Percentiles rank a stretch among this genome's conserved stretches.
Evolutionary conservation across 2,888 invertebrate species (phyloP).

Genomic region (Automeris io): DNA sequence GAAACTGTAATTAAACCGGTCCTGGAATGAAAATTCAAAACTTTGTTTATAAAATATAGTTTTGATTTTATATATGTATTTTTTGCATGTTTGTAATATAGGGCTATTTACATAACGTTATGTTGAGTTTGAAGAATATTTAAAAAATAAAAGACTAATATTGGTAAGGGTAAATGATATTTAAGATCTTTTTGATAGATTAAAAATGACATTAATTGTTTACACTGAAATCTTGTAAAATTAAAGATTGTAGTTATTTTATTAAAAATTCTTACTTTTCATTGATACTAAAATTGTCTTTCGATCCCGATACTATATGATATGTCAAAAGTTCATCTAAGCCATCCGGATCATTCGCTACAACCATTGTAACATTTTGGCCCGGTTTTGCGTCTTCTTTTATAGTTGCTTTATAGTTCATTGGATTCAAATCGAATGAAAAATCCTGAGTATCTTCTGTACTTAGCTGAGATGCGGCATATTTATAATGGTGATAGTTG

Average conservation of each 20-base stretch:
- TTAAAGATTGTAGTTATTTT: background rate
- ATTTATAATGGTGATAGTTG: slow-evolving; percentile 79
- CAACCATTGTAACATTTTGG: slow-evolving; percentile 81
- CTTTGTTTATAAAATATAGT: too few species aligned
- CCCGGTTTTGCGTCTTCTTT: slow-evolving; percentile 83
- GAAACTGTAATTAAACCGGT: slow-evolving; percentile 84
- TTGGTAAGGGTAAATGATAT: background rate
- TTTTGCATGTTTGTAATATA: too few species aligned
- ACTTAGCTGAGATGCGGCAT: slow-evolving; percentile 45
- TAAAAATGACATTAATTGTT: background rate
- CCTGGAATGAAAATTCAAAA: slow-evolving; percentile 45
- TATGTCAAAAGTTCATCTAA: slow-evolving; percentile 82
- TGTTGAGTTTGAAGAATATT: too few species aligned
- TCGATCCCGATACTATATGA: slow-evolving; percentile 83
- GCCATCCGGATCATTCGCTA: slow-evolving; percentile 88
- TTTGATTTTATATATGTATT: too few species aligned
- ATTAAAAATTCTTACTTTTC: slow-evolving; percentile 71
- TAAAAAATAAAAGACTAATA: too few species aligned
- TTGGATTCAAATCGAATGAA: slow-evolving; percentile 79
- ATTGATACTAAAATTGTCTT: slow-evolving; percentile 87
- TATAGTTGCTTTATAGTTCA: slow-evolving; percentile 83
- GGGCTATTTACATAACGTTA: too few species aligned
- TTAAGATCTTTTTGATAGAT: background rate
- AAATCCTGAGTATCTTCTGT: slow-evolving; percentile 53
- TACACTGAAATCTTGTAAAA: background rate